These are phyloP conservation scores for Thysanoteuthis rhombus DNA, from an alignment of 2,888 invertebrate species.

Conservation along the genomic window DNA sequence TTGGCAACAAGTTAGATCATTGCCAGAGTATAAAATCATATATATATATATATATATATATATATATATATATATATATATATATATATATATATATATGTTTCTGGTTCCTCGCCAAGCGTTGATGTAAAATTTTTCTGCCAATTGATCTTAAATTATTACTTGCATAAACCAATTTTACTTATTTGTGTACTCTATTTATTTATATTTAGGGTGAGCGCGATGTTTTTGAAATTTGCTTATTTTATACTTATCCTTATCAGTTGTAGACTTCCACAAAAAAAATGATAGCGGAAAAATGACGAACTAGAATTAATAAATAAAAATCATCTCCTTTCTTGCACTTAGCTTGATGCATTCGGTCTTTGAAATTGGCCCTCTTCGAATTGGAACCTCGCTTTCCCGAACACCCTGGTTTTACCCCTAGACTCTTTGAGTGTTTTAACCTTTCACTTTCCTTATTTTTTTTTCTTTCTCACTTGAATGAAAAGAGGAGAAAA, in stretches of 20 bases:
- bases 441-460: neutral
- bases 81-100: too few species aligned
- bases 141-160: neutral
- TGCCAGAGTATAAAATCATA: neutral
- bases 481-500: too few species aligned
- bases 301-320: neutral
- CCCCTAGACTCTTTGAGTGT: neutral
- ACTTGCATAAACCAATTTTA: neutral
- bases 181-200: neutral
- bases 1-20: neutral
- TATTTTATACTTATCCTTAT: neutral
- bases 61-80: too few species aligned
- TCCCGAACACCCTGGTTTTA: neutral
- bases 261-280: neutral
- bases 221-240: neutral
- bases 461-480: too few species aligned
- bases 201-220: neutral
- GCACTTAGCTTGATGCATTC: neutral
- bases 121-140: neutral
- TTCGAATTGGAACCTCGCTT: neutral
- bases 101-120: neutral
- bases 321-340: neutral
- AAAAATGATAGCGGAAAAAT: neutral
- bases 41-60: too few species aligned
- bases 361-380: neutral